Percentiles rank a stretch among this genome's conserved stretches.
phyloP scores from a whole-genome alignment of 1,140 invertebrate genomes.

The Drosophila nigromelanica region DNA sequence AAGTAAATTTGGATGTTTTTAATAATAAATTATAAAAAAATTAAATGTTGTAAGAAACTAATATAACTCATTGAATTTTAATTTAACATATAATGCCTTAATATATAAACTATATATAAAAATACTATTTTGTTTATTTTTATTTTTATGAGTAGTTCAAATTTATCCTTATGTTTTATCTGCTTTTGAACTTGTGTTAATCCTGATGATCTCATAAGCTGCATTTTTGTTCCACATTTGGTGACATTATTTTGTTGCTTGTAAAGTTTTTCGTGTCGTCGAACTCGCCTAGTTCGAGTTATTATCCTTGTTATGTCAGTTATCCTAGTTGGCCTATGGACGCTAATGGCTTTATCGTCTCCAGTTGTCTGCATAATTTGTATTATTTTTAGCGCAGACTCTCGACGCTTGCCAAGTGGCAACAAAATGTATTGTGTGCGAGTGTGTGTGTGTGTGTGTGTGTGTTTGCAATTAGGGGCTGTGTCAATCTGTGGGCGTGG shows the following conservation, averaged over 20 bases:
- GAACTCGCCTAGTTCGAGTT: conserved; percentile 1
- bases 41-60: too few relatives aligned
- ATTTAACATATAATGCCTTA: too few relatives aligned
- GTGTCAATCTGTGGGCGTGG: conserved; percentile 12
- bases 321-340: conserved; percentile 31
- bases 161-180: too few relatives aligned
- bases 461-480: neutral
- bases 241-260: neutral
- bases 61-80: too few relatives aligned
- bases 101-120: too few relatives aligned
- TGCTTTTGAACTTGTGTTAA: neutral
- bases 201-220: neutral
- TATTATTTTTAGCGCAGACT: conserved; percentile 41
- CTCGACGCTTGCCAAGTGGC: conserved; percentile 47
- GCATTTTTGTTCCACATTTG: neutral
- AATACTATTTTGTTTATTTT: too few relatives aligned
- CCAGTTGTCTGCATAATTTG: conserved; percentile 70
- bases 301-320: neutral
- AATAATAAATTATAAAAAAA: too few relatives aligned
- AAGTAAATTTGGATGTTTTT: too few relatives aligned
- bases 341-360: conserved; percentile 64
- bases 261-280: neutral
- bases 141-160: too few relatives aligned
- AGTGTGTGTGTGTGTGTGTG: neutral
- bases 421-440: conserved; percentile 29